Conservation (phyloP, 2,888 invertebrate genomes). For the Amaurobius ferox region DNA sequence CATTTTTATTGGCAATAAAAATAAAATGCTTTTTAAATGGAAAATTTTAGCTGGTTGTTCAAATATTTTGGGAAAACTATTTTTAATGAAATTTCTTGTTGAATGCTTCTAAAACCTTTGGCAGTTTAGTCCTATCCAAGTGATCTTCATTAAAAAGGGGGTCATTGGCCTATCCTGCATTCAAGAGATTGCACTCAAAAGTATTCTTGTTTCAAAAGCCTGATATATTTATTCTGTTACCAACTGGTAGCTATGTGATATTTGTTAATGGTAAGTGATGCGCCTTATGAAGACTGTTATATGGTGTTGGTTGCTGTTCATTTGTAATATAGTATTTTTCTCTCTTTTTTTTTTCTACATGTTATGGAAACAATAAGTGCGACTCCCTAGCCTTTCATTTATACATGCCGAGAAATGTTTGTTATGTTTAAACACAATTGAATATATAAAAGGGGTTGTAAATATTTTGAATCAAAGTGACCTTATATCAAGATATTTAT, state of each 20-base stretch:
- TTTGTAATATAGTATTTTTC: constrained; percentile 72
- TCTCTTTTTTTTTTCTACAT: constrained; percentile 40
- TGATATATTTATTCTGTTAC: constrained; percentile 72
- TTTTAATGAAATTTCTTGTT: too few relatives aligned
- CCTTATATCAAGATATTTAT: constrained; percentile 2
- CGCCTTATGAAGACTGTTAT: constrained; percentile 73
- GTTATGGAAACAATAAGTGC: constrained; percentile 21
- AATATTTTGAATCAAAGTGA: constrained; percentile 10
- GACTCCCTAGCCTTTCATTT: not conserved
- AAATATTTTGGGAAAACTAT: too few relatives aligned
- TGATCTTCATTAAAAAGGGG: too few relatives aligned
- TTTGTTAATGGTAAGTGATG: constrained; percentile 69
- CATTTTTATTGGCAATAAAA: too few relatives aligned
- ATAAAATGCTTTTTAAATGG: too few relatives aligned
- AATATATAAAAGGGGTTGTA: not conserved
- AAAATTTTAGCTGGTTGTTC: too few relatives aligned
- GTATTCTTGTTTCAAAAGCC: constrained; percentile 53
- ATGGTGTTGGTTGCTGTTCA: constrained; percentile 72
- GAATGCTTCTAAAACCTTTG: too few relatives aligned
- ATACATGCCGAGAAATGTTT: too few relatives aligned
- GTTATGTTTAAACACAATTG: too few relatives aligned
- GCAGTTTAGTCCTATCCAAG: too few relatives aligned
- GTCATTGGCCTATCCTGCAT: too few relatives aligned
- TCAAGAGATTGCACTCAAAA: too few relatives aligned
- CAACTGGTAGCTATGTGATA: constrained; percentile 71